Evolutionary conservation across 2,888 invertebrate species (phyloP).

Genomic region (Philopedon plagiatum): DNA sequence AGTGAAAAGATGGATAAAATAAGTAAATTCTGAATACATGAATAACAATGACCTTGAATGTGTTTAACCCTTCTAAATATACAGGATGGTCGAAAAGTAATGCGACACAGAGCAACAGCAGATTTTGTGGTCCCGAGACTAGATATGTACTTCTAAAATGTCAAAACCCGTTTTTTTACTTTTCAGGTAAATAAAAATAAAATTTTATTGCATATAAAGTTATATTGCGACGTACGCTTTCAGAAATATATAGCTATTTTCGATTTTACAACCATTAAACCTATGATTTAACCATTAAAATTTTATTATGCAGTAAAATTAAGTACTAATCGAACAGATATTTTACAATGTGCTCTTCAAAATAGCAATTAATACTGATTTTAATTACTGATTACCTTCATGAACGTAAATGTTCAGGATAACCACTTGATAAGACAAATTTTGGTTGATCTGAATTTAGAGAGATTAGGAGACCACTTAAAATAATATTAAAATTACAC

Average conservation of each 20-base stretch:
- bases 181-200: background rate
- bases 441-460: background rate
- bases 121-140: no score
- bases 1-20: background rate
- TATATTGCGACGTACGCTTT: background rate
- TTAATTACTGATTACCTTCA: conserved; percentile 12
- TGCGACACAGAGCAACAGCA: no score
- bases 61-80: no score
- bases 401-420: background rate
- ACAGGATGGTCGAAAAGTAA: no score
- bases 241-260: background rate
- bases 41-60: no score
- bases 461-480: no score
- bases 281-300: conserved; percentile 8
- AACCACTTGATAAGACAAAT: background rate
- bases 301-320: conserved; percentile 8
- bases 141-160: background rate
- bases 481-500: no score
- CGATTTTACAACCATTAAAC: conserved; percentile 4
- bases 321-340: conserved; percentile 13
- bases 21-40: background rate
- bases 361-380: conserved; percentile 3
- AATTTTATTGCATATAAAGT: background rate
- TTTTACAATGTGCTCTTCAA: conserved; percentile 15
- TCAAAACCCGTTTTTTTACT: background rate